Percentiles rank a stretch among this genome's conserved stretches.
Conservation (phyloP, 2,888 invertebrate genomes). For the Molorchus minor region DNA sequence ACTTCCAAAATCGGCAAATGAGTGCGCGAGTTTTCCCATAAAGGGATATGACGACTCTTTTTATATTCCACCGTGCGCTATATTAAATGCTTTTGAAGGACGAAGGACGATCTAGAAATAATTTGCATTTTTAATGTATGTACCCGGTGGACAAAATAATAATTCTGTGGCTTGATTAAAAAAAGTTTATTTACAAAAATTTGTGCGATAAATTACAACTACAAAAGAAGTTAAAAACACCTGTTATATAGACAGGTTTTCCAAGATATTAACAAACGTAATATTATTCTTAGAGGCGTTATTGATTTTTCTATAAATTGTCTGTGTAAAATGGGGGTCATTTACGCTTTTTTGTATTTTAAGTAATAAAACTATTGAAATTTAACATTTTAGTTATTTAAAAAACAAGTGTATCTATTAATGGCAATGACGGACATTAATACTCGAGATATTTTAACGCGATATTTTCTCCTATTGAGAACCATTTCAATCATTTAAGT, state of each 20-base stretch:
- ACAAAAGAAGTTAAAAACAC: too few relatives aligned
- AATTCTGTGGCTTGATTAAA: neutral
- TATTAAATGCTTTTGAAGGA: conserved; percentile 5
- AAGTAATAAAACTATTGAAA: too few relatives aligned
- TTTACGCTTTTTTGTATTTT: neutral
- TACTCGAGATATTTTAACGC: too few relatives aligned
- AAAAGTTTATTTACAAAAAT: too few relatives aligned
- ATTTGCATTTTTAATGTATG: conserved; percentile 5
- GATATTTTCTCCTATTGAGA: too few relatives aligned
- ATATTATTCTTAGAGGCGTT: neutral
- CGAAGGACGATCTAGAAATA: conserved; percentile 3
- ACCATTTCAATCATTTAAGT: too few relatives aligned
- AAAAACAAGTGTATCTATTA: too few relatives aligned
- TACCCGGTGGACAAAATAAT: neutral
- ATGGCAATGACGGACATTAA: too few relatives aligned
- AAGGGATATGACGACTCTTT: conserved; percentile 9
- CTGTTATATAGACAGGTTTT: neutral
- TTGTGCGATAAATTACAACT: too few relatives aligned
- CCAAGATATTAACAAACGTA: neutral
- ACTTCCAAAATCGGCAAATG: conserved; percentile 14
- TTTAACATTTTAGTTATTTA: too few relatives aligned
- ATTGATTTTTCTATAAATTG: neutral
- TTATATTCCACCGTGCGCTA: conserved; percentile 9
- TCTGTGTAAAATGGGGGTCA: neutral
- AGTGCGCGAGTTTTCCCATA: conserved; percentile 8